Conservation (phyloP, 2,888 invertebrate genomes). For the Allophyes oxyacanthae region DNA sequence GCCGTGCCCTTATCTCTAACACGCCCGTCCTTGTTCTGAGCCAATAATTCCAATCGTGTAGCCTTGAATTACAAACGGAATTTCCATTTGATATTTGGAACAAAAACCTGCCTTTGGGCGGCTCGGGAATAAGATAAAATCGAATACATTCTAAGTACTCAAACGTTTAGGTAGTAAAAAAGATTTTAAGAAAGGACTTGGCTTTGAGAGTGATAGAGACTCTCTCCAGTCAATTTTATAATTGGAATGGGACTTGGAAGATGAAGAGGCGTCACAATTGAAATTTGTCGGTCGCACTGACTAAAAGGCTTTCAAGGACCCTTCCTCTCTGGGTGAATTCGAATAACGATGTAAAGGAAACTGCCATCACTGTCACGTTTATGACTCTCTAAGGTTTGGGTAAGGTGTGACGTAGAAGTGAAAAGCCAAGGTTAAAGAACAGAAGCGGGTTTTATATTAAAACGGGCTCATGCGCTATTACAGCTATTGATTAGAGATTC, state of each 20-base stretch:
- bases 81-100: slow-evolving; percentile 21
- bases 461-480: too few relatives aligned
- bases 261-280: not conserved
- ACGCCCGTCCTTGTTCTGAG: slow-evolving; percentile 29
- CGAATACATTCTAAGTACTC: not conserved
- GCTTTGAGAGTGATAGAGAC: not conserved
- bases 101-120: slow-evolving; percentile 21
- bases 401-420: too few relatives aligned
- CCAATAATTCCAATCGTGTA: slow-evolving; percentile 44
- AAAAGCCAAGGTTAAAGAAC: too few relatives aligned
- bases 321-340: too few relatives aligned
- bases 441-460: too few relatives aligned
- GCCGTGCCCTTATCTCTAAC: slow-evolving; percentile 45
- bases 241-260: slow-evolving; percentile 16
- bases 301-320: slow-evolving; percentile 3
- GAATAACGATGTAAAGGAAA: too few relatives aligned
- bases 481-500: too few relatives aligned
- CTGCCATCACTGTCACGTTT: too few relatives aligned
- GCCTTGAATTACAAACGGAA: slow-evolving; percentile 33
- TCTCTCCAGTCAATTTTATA: slow-evolving; percentile 13
- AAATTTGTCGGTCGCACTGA: not conserved
- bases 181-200: slow-evolving; percentile 1
- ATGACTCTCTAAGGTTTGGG: too few relatives aligned
- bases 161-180: not conserved
- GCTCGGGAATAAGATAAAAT: slow-evolving; percentile 12